Evolutionary conservation across 2,888 invertebrate genomes (phyloP), one percentile per base, ranked within the genome.

Genomic region (Peribatodes rhomboidaria): DNA sequence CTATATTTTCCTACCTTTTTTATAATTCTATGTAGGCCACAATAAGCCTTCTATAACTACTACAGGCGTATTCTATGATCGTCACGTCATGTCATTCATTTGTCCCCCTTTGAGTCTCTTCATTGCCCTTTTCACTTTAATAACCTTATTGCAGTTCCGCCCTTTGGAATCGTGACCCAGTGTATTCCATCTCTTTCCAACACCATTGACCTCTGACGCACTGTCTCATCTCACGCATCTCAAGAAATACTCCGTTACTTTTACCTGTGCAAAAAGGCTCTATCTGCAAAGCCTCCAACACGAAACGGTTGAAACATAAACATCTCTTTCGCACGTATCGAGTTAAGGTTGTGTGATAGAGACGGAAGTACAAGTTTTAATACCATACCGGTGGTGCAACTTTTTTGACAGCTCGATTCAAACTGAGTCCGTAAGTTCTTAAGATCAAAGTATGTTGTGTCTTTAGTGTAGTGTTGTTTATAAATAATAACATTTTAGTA

Each of bases 231-330:
- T 87, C 87, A 88, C 87, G 86, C 88, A 92, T 92, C 92, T 92
- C 81, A 90, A 91, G 90, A 89, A 89, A 92, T 85, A 83, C 86
- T 84, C 93, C 93, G 93, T 93, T 93, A 93, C 93, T 93, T 93
- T 93, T 93, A 92, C 92, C 89, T 78, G 85, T 89, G 91, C 92
- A 90, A 92, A 92, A 92, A 93, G 92, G 92, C 86, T 88, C 80
- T 88, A 93, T 92, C 92, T 91, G 88, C 84, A 76, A 80, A 77
- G 78, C 61, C 50, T 76, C 66, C 11, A 37, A 61, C 71, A 65
- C 76, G 72, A 55, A 53, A 39, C 61, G 64, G 49, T 61, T n/a
- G 3, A 50, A 49, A 13, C 71, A 60, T 39, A 20, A 22, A 68
- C 63, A 58, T 86, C 88, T 81, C 83, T 66, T 55, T 90, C 75